Evolutionary conservation across 1,140 invertebrate genomes (phyloP), one percentile per base, ranked within the genome.

Genomic region (Macrostomum lignano): DNA sequence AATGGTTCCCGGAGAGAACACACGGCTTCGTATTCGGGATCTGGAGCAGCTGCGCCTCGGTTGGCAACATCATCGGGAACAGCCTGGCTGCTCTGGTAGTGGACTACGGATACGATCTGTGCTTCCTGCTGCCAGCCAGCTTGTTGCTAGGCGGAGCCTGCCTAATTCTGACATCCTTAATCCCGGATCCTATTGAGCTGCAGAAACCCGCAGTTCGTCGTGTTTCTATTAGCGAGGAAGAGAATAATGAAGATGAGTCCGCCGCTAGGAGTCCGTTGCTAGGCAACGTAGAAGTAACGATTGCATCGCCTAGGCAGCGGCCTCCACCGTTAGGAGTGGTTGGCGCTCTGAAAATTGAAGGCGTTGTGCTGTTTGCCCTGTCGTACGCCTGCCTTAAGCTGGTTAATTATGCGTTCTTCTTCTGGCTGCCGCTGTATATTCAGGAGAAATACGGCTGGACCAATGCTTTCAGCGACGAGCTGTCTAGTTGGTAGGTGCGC

Each of bases 401-500:
- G 17, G 60, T 62, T 13, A 62, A 62, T 41, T 64, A 63, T 41
- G 60, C 60, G 9, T 64, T 63, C 40, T 62, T 64, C 47, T 64
- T 64, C 45, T 64, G 62, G 62, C 43, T 64, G n/a, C 62, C 62
- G 19, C 53, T 54, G 33, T 64, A 64, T 36, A 40, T 64, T 7
- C 39, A 41, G 10, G 46, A 42, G 21, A 44, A 47, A 5, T 61
- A 48, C 39, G 29, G 43, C 4, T 60, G 56, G 59, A 25, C 33
- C 10, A 54, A 63, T 33, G 41, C 47, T 4, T 46, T 41, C 22
- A 52, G 61, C 3, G 61, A 62, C 44, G 40, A 55, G 22, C 42
- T 64, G 11, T 59, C 61, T 2, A 56, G 53, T 33, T 62, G 55
- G 53, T 63, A n/a, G n/a, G n/a, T n/a, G n/a, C n/a, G n/a, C n/a